Evolutionary conservation across 2,888 invertebrate genomes (phyloP).

Genomic region (Heteropelma amictum): DNA sequence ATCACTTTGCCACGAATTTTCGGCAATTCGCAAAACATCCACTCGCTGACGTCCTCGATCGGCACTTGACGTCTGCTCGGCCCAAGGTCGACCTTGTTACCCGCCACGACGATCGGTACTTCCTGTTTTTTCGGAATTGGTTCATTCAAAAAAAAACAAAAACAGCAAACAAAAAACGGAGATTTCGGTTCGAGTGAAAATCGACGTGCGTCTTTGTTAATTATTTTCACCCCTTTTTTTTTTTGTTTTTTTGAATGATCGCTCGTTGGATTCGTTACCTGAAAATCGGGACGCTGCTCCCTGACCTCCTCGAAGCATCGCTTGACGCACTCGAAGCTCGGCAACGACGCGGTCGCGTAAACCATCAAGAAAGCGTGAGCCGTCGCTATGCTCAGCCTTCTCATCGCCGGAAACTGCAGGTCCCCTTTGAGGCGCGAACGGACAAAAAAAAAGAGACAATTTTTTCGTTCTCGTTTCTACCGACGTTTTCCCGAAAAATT

Average conservation of each 20-base stretch:
- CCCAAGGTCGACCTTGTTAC: conserved; percentile 90
- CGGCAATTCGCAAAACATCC: conserved; percentile 88
- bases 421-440: conserved; percentile 81
- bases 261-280: too few species aligned
- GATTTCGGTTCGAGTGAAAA: too few species aligned
- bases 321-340: conserved; percentile 86
- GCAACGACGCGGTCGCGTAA: conserved; percentile 87
- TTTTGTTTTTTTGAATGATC: too few species aligned
- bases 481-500: too few species aligned
- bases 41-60: conserved; percentile 89
- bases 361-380: conserved; percentile 94
- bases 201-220: too few species aligned
- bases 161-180: too few species aligned
- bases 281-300: conserved; percentile 87
- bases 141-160: too few species aligned
- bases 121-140: too few species aligned
- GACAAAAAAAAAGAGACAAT: too few species aligned
- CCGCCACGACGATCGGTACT: conserved; percentile 91
- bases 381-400: conserved; percentile 90
- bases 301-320: conserved; percentile 90
- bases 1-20: conserved; percentile 86
- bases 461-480: too few species aligned
- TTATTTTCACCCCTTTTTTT: neutral
- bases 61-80: conserved; percentile 85
- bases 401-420: conserved; percentile 94